Evolutionary conservation across 1,140 invertebrate species (phyloP), one percentile per base, ranked within the genome.

Genomic region (Arctopsyche grandis): DNA sequence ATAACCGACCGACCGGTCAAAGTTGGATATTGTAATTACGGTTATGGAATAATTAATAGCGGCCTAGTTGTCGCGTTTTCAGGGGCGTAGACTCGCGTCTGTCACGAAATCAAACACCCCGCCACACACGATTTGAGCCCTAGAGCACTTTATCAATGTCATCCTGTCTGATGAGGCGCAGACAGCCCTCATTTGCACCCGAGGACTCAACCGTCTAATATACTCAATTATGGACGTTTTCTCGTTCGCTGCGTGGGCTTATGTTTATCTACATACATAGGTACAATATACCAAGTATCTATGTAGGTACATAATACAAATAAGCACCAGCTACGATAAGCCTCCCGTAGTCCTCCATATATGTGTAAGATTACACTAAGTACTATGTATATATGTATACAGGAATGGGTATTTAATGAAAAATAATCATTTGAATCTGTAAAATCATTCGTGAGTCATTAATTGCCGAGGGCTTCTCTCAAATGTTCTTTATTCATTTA

Each of bases 161-260:
- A 60, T 5, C 44, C 75, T 71, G n/a, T 29, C 56, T 81, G 80
- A 81, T 71, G 80, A 56, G 24, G 77, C 69, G 80, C n/a, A 16
- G 80, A 81, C 80, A 81, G 80, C 16, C 22, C 9, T 29, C 80
- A 79, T 81, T 81, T 77, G 76, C 44, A 69, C 74, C 43, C n/a
- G 44, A 26, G 21, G 19, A 70, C 69, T 70, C 19, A 12, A 46
- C 69, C 46, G 21, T 19, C 21, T 60, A 60, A 52, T 52, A 21
- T 60, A 19, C 56, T 19, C 21, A 9, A 19, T n/a, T 60, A 9
- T 60, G 14, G 16, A 9, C 21, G 56, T 38, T 38, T 60, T 52
- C 16, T 12, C 48, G 48, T 52, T 14, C 48, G 16, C 5, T 60
- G 16, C 21, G 16, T 60, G 56, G 56, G 16, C 14, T 19, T 60